phyloP scores from a whole-genome alignment of 2,888 invertebrate species.

The Reticulitermes lucifugus region DNA sequence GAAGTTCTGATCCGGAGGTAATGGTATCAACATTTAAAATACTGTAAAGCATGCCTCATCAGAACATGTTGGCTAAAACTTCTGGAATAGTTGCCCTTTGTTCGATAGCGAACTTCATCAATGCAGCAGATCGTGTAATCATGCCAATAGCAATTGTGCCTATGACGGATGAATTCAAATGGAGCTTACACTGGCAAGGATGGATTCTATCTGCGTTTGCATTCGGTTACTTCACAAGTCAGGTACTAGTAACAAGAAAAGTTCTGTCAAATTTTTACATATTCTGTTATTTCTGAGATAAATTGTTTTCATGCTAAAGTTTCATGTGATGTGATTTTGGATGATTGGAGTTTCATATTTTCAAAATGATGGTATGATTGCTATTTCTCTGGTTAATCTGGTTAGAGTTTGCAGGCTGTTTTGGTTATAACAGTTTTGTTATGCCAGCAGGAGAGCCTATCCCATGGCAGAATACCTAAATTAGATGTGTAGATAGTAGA shows the following conservation, averaged over 20 bases:
- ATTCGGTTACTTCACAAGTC: slow-evolving; percentile 81
- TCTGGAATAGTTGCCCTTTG: slow-evolving; percentile 75
- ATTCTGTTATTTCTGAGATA: too few species aligned
- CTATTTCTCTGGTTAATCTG: too few species aligned
- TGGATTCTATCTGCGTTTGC: slow-evolving; percentile 82
- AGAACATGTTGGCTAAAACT: slow-evolving; percentile 66
- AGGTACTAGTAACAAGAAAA: slow-evolving; percentile 63
- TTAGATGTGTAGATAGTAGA: too few species aligned
- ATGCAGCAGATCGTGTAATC: slow-evolving; percentile 80
- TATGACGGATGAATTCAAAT: slow-evolving; percentile 78
- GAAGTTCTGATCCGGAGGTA: not conserved
- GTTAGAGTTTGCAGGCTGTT: too few species aligned
- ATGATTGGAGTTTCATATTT: too few species aligned
- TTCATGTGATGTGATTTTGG: too few species aligned
- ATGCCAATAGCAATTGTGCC: slow-evolving; percentile 83
- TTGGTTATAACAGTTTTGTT: too few species aligned
- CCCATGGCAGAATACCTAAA: too few species aligned
- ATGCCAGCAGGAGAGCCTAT: too few species aligned
- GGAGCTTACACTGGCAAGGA: slow-evolving; percentile 78
- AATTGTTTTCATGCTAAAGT: too few species aligned
- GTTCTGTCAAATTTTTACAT: too few species aligned
- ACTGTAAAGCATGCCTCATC: slow-evolving; percentile 48
- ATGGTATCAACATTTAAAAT: not conserved
- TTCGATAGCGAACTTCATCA: slow-evolving; percentile 80
- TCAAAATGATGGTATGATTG: too few species aligned